Base-by-base conservation (phyloP, 2,888 invertebrate species). In the Caenorhabditis sp. region DNA sequence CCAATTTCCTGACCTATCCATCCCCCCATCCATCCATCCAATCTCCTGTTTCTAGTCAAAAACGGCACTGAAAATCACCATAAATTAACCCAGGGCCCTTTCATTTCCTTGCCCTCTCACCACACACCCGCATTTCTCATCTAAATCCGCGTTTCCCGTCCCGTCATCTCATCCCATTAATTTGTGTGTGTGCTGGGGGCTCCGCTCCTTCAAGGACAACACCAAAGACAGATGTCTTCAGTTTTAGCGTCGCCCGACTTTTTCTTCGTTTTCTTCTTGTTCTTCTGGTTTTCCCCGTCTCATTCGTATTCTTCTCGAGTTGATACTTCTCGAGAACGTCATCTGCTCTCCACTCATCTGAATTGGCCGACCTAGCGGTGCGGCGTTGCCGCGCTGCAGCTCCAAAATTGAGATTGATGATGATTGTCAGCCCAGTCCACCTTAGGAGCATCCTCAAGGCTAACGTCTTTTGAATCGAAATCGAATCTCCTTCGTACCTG, bases 161-260 rank as follows among this genome's bases (percentile, higher is more conserved):
- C 47, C 47, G 6, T 47, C 47, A 47, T 47, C 47, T 18, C 47
- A 47, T 47, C 47, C 47, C 47, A 47, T 47, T 47, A 47, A 47
- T 47, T 47, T 47, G 47, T 47, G 47, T 20, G 47, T 47, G 47
- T 47, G 47, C 40, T 47, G n/a, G n/a, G 47, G 6, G 40, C 40
- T 15, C 18, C 3, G n/a, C 20, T 3, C n/a, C n/a, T n/a, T n/a
- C 47, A 47, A 47, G 47, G 47, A 47, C 47, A 47, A 47, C 40
- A 13, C 40, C 40, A 13, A 47, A 47, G 47, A 20, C 47, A 20
- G 20, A 47, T 47, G 47, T 47, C 47, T 40, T 40, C 40, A 40
- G n/a, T 47, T 47, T 47, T 47, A 13, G 13, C 47, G 9, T 15
- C 40, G 3, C 40, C 40, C 40, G n/a, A n/a, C n/a, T n/a, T n/a